phyloP scores from a whole-genome alignment of 2,888 invertebrate species.

The Drosophila macrospina region DNA sequence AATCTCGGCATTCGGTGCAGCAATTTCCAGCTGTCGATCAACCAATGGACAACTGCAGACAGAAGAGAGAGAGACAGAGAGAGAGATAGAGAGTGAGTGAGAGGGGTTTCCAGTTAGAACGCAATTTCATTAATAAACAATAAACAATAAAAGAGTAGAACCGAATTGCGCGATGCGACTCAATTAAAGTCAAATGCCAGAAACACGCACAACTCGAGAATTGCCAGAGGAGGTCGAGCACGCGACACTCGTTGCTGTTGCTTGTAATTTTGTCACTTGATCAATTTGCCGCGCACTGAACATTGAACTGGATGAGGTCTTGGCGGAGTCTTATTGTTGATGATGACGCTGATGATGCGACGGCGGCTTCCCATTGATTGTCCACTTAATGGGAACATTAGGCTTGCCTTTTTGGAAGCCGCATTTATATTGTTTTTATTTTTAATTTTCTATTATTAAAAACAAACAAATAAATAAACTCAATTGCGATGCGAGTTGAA shows the following conservation, averaged over 20 bases:
- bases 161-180: slow-evolving; percentile 66
- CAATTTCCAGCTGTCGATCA: slow-evolving; percentile 25
- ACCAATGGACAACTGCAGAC: slow-evolving; percentile 2
- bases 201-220: slow-evolving; percentile 46
- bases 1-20: slow-evolving; percentile 82
- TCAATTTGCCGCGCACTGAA: slow-evolving; percentile 51
- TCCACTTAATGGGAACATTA: slow-evolving; percentile 26
- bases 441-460: slow-evolving; percentile 1
- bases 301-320: slow-evolving; percentile 4
- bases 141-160: slow-evolving; percentile 71
- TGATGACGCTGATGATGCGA: not conserved
- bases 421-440: slow-evolving; percentile 1
- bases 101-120: slow-evolving; percentile 32
- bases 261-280: slow-evolving; percentile 55
- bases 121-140: slow-evolving; percentile 70
- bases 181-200: slow-evolving; percentile 78
- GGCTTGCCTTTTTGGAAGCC: slow-evolving; percentile 3
- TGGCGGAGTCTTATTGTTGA: not conserved
- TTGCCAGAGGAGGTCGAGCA: slow-evolving; percentile 37
- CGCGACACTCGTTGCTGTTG: slow-evolving; percentile 65
- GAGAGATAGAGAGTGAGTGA: not conserved
- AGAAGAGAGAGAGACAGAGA: not conserved
- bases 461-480: slow-evolving; percentile 9
- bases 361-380: slow-evolving; percentile 38
- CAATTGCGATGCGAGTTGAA: slow-evolving; percentile 8